Evolutionary conservation across 2,888 invertebrate species (phyloP), one percentile per base, ranked within the genome.

Genomic region (Nomada ruficornis): DNA sequence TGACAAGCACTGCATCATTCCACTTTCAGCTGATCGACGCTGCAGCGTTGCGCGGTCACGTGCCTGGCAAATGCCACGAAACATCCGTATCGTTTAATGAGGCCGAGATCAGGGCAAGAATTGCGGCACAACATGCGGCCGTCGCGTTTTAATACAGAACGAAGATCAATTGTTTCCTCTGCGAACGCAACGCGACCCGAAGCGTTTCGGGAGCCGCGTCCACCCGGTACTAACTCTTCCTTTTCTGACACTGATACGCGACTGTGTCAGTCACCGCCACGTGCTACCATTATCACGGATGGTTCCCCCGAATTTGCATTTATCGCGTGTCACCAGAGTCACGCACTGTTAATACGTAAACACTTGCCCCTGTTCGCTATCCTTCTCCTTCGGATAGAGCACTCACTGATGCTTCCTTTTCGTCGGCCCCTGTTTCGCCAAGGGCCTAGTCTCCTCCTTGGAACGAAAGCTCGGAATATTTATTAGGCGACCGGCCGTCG

Each of bases 231-330:
- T 36, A 13, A 7, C 5, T 52, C 50, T 76, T 67, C 67, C 74
- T 71, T 71, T 70, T 65, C 70, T 68, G 70, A 23, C 62, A 71
- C 29, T 11, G 15, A 59, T 29, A 59, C 54, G 20, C 23, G 44
- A 54, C 57, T 77, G 82, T 84, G 60, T 80, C 87, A 65, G 71
- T 65, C 81, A 60, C 78, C 77, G 85, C 87, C 89, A 88, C 90
- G 89, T 89, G 89, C 86, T 90, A 87, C 88, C 87, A 83, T 90
- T 90, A 89, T 90, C 89, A 89, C 87, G 88, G 86, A 77, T 74
- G 83, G 88, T 73, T 86, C 87, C 80, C 86, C 75, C 78, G 86
- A 89, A 90, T 89, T 90, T 90, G 87, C 90, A 90, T 90, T 90
- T 87, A 89, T 84, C 88, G 89, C 84, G 83, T 84, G 89, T 86